phyloP scores from a whole-genome alignment of 2,113 vertebrate genomes.

The Alectura lathami region DNA sequence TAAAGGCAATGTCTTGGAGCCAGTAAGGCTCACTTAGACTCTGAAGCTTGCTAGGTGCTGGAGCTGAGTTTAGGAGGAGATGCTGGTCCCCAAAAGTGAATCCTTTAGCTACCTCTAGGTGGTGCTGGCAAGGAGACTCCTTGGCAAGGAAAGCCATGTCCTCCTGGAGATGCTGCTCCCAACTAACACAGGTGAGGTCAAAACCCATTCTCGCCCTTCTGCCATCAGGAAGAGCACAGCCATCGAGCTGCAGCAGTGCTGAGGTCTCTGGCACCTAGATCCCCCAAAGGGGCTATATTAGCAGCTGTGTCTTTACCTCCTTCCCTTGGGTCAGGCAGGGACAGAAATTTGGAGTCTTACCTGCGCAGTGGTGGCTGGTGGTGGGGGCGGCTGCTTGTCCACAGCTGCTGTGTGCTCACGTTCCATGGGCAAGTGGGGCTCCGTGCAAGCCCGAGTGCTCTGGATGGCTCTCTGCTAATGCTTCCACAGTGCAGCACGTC shows the following conservation, averaged over 20 bases:
- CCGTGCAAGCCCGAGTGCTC: not conserved
- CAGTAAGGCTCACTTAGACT: not conserved
- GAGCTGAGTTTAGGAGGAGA: not conserved
- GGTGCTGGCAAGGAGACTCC: not conserved
- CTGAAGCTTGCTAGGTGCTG: not conserved
- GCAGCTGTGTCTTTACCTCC: not conserved
- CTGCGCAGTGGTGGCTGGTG: too few species aligned
- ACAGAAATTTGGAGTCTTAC: not conserved
- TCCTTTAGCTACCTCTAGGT: not conserved
- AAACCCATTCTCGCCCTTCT: not conserved
- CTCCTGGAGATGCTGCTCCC: not conserved
- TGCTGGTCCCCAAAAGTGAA: not conserved
- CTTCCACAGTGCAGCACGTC: rapidly evolving
- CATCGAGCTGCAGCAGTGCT: not conserved
- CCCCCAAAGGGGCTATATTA: not conserved
- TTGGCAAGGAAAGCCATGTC: not conserved
- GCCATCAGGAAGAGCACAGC: not conserved
- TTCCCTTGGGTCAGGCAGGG: not conserved
- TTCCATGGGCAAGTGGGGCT: not conserved
- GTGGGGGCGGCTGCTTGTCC: not conserved
- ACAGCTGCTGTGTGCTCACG: rapidly evolving
- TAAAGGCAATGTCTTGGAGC: not conserved
- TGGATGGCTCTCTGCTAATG: not conserved
- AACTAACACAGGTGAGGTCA: not conserved
- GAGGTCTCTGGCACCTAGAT: not conserved